Conservation (phyloP, 2,888 invertebrate species). For the Melanophora roralis region DNA sequence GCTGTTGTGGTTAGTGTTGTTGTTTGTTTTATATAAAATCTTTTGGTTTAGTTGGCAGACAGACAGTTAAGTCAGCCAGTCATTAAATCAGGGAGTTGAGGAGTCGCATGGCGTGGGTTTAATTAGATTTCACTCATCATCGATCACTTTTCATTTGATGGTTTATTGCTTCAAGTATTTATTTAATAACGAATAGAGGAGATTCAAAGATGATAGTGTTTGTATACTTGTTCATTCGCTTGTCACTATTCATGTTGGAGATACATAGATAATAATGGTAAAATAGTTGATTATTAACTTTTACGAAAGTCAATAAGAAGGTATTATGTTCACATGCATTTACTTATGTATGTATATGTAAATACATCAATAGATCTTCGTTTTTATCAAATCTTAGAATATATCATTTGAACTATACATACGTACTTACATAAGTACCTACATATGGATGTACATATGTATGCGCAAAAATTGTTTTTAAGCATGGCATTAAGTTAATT, state of each 20-base stretch:
- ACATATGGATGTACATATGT: not conserved
- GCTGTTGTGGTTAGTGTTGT: not conserved
- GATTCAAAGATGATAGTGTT: conserved; percentile 40
- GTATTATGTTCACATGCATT: not conserved
- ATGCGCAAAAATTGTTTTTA: not conserved
- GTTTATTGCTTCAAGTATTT: conserved; percentile 58
- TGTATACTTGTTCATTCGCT: conserved; percentile 1
- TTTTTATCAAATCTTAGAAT: not conserved
- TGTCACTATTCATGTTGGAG: not conserved
- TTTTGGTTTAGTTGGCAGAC: conserved; percentile 9
- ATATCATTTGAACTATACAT: too few relatives aligned
- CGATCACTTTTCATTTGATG: conserved; percentile 60
- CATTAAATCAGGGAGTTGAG: not conserved
- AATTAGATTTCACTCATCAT: conserved; percentile 65
- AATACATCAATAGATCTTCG: not conserved
- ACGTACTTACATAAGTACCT: too few relatives aligned
- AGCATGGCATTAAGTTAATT: conserved; percentile 55
- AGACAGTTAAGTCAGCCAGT: not conserved
- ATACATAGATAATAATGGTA: not conserved
- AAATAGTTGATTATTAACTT: not conserved
- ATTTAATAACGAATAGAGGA: conserved; percentile 54
- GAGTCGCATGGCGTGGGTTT: conserved; percentile 56
- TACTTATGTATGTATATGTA: not conserved
- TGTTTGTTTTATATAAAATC: conserved; percentile 20
- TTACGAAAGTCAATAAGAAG: not conserved